Evolutionary conservation across 92 coral and sea anemone genomes (phyloP).

Genomic region (Phymanthus crucifer): DNA sequence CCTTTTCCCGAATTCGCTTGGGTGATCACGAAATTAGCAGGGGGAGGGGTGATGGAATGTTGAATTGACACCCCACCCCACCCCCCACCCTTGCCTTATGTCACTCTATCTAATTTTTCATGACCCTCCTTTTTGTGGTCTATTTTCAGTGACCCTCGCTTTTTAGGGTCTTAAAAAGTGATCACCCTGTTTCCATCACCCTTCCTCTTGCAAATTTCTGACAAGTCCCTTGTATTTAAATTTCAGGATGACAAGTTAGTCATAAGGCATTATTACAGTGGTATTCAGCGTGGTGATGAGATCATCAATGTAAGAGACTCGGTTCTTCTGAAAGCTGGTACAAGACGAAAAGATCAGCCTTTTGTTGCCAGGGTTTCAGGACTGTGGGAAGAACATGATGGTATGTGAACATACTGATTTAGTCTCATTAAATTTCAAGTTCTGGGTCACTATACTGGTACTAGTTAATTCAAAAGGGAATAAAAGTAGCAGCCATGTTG

Average conservation of each 20-base stretch:
- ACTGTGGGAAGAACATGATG: conserved; percentile 97
- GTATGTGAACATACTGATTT: conserved; percentile 20
- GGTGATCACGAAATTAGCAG: too few species aligned
- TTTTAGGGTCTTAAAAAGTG: too few species aligned
- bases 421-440: background rate
- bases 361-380: conserved; percentile 99
- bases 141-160: too few species aligned
- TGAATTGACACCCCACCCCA: too few species aligned
- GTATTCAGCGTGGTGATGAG: conserved; percentile 94
- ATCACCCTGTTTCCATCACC: too few species aligned
- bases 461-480: background rate
- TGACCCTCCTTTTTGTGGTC: too few species aligned
- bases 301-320: conserved; percentile 97
- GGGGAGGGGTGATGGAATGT: too few species aligned
- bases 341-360: conserved; percentile 92
- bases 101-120: too few species aligned
- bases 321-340: conserved; percentile 94
- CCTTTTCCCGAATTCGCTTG: too few species aligned
- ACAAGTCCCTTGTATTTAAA: too few species aligned
- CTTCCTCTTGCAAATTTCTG: too few species aligned
- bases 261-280: conserved; percentile 90
- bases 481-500: background rate
- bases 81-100: too few species aligned
- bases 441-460: background rate
- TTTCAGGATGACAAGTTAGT: conserved; percentile 88